These are phyloP conservation scores for Clistopyga incitator DNA, from an alignment of 2,888 invertebrate species.

Conservation along the genomic window DNA sequence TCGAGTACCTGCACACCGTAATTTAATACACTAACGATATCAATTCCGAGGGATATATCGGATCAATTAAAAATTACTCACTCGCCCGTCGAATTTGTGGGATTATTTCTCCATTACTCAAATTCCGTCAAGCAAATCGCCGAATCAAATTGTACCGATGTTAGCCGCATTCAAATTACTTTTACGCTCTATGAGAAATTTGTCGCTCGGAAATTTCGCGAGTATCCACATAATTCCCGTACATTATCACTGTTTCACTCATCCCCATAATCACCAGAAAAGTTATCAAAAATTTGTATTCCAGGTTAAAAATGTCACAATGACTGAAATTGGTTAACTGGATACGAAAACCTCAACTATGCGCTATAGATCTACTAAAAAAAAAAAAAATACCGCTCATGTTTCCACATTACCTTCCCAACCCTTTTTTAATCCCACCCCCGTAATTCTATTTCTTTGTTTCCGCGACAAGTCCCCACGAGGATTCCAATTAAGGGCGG, in stretches of 20 bases:
- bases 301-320: too few relatives aligned
- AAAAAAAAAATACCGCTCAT: not conserved
- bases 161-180: not conserved
- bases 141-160: not conserved
- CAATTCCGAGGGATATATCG: not conserved
- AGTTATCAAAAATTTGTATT: too few relatives aligned
- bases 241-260: too few relatives aligned
- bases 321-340: too few relatives aligned
- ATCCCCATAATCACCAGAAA: too few relatives aligned
- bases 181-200: not conserved
- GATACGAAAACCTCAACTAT: too few relatives aligned
- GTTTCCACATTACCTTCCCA: not conserved
- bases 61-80: conserved; percentile 11
- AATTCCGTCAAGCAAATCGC: not conserved
- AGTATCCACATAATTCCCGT: too few relatives aligned
- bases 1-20: conserved; percentile 71
- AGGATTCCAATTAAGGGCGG: conserved; percentile 51
- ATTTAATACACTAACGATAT: conserved; percentile 73
- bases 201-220: too few relatives aligned
- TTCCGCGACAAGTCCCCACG: conserved; percentile 35
- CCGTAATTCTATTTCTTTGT: conserved; percentile 49
- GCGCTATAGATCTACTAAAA: too few relatives aligned
- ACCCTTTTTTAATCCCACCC: not conserved
- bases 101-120: not conserved
- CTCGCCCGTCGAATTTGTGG: conserved; percentile 6